Evolutionary conservation across 2,797 vertebrate species (phyloP), one percentile per base, ranked within the genome.

Genomic region (Cuculus canorus): DNA sequence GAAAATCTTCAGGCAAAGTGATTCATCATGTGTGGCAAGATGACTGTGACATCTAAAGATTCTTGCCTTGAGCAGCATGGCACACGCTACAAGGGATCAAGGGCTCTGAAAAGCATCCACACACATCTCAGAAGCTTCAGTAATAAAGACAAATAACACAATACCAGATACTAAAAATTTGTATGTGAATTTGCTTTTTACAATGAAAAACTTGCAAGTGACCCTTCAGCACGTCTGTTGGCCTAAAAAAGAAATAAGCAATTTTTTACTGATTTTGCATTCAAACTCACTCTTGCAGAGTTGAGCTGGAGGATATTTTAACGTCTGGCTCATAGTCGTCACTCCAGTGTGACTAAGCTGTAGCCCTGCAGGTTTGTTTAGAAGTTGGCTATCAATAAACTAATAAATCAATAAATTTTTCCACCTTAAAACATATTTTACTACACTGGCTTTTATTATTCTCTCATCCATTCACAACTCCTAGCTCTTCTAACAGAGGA

Each of bases 1-100:
- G 57, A 95, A 96, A 90, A 88, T 84, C 91, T 95, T 79, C 11
- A 91, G 96, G 96, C 94, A 92, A 90, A 95, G 91, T 82, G 90
- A 95, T 96, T 96, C 94, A 95, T 94, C 94, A 93, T 88, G 92
- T 93, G 94, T 90, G 85, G 92, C 92, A 95, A 96, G 93, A 96
- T 35, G 71, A 90, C 75, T 88, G 86, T 96, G 93, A 97, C 96
- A 97, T 95, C 83, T 87, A 75, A 77, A 95, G 93, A 93, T 84
- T 92, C 90, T 96, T 94, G 96, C 96, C 95, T 92, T 78, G 78
- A 96, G 95, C 95, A 90, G 86, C 86, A 77, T n/a, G 75, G 81
- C 83, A 86, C 73, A 86, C 0, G 47, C 89, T 95, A 84, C 71
- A 59, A 88, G 89, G 73, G 50, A 90, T 64, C 60, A 59, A 53